These are phyloP conservation scores for Leucopsar rothschildi DNA, from an alignment of 2,113 vertebrate species.

Conservation along the genomic window DNA sequence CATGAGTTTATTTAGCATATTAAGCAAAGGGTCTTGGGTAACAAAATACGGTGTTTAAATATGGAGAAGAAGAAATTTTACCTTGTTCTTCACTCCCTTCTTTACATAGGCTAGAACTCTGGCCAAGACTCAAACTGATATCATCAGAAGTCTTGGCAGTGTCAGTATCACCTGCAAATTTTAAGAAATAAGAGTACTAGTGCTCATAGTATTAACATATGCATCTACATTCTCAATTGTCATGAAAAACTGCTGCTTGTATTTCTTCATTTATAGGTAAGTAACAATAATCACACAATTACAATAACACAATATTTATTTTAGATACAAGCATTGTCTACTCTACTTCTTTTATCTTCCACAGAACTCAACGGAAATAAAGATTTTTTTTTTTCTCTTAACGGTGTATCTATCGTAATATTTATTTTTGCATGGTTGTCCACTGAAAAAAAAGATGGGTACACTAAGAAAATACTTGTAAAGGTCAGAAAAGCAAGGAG, in stretches of 20 bases:
- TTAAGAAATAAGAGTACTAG: conserved; percentile 33
- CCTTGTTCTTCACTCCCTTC: conserved; percentile 92
- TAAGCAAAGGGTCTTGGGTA: neutral
- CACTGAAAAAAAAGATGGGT: neutral
- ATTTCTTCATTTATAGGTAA: neutral
- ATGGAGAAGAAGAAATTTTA: conserved; percentile 65
- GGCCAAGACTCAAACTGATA: conserved; percentile 93
- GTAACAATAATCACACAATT: neutral
- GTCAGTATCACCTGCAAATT: conserved; percentile 81
- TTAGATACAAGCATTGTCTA: neutral
- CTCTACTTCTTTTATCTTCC: neutral
- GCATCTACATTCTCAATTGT: neutral
- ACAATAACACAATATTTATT: neutral
- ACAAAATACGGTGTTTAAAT: neutral
- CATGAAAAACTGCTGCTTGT: neutral
- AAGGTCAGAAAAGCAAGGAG: neutral
- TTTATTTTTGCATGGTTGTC: neutral
- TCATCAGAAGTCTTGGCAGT: conserved; percentile 91
- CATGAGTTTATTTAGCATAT: neutral
- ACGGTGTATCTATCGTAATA: neutral
- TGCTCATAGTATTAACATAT: neutral
- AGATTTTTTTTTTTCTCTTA: neutral
- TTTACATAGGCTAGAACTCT: conserved; percentile 90
- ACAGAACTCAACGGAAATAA: neutral
- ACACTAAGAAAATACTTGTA: neutral